phyloP scores from a whole-genome alignment of 2,113 vertebrate species.

The Thermophis baileyi region DNA sequence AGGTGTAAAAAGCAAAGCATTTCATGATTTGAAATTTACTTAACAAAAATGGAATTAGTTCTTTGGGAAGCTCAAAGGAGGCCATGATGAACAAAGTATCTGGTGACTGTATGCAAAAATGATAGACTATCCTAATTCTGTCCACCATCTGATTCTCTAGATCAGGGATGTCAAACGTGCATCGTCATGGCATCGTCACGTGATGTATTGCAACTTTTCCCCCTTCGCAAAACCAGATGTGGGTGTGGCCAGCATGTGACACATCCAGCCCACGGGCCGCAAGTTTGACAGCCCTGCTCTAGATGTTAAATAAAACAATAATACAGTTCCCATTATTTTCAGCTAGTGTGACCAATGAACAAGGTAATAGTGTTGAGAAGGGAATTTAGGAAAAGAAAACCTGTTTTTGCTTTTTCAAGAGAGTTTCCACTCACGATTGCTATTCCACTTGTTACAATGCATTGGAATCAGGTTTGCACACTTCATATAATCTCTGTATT shows the following conservation, averaged over 20 bases:
- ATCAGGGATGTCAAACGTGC: no score
- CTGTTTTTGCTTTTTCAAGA: background rate
- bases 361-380: background rate
- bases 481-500: background rate
- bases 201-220: no score
- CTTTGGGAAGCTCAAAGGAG: background rate
- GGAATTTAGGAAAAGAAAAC: background rate
- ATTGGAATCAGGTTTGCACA: background rate
- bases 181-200: no score
- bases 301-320: background rate
- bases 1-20: background rate
- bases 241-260: no score
- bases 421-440: background rate
- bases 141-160: background rate
- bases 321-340: background rate
- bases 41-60: background rate
- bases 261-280: no score
- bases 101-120: background rate
- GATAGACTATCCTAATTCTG: background rate
- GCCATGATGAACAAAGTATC: background rate
- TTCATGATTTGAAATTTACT: background rate
- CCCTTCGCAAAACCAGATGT: no score
- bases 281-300: background rate
- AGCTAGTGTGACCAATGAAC: background rate
- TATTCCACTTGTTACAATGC: background rate